A percentile compares a stretch with the other conserved stretches of the same genome.
Conservation (phyloP, 1,140 invertebrate genomes). For the Penaeus chinensis region DNA sequence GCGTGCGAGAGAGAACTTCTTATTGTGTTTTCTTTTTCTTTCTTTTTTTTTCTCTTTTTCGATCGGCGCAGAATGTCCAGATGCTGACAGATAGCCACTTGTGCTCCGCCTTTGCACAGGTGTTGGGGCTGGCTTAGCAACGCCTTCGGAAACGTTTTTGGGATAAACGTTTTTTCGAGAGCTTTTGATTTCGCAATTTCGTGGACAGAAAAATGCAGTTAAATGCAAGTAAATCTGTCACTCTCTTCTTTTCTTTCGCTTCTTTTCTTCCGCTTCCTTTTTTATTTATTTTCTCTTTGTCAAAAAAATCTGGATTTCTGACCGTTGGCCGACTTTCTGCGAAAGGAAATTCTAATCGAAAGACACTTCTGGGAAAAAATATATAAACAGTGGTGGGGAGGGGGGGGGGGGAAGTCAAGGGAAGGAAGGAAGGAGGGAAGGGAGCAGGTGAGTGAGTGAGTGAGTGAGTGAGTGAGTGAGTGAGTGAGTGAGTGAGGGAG, state of each 20-base stretch:
- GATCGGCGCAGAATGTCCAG: not conserved
- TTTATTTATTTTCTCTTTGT: not conserved
- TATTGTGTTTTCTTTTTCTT: constrained; percentile 46
- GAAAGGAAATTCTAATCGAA: no score
- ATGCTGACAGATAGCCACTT: no score
- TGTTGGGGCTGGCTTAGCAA: no score
- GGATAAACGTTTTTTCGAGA: not conserved
- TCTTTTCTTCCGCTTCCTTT: not conserved
- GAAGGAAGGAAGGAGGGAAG: not conserved
- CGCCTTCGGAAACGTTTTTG: no score
- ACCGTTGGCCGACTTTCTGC: no score
- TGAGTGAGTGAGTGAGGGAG: not conserved
- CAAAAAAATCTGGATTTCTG: not conserved
- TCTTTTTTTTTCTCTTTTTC: constrained; percentile 1
- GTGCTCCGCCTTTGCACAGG: no score
- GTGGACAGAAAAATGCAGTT: no score
- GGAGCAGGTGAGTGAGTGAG: not conserved
- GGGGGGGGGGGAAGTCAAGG: not conserved
- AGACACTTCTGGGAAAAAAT: no score
- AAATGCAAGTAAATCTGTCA: not conserved
- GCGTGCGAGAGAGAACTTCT: constrained; percentile 25
- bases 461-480: not conserved
- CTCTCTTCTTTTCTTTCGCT: not conserved
- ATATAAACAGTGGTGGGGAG: not conserved
- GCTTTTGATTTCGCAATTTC: no score